Percentiles rank a stretch among this genome's conserved stretches.
These are phyloP conservation scores for Rallus crepitans DNA, from an alignment of 2,797 vertebrate genomes.

Conservation along the genomic window DNA sequence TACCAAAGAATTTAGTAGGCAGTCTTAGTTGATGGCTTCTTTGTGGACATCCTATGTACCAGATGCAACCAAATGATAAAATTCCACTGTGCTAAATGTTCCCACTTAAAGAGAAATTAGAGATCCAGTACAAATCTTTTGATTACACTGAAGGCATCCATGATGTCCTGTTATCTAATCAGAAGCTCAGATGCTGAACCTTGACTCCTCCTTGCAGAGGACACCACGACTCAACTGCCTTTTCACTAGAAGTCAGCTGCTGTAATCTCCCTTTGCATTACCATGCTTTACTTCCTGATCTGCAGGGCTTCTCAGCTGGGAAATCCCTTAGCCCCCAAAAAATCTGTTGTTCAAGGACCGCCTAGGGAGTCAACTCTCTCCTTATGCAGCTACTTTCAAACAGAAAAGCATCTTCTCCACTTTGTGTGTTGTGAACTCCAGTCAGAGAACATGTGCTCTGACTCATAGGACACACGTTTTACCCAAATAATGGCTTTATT, in stretches of 20 bases:
- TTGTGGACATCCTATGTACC: not conserved
- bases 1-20: not conserved
- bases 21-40: not conserved
- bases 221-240: not conserved
- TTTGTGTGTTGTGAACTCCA: not conserved
- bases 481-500: not conserved
- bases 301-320: not conserved
- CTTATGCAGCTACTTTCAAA: not conserved
- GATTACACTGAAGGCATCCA: not conserved
- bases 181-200: not conserved
- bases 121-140: not conserved
- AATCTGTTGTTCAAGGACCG: not conserved
- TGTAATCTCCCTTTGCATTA: not conserved
- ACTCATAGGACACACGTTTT: not conserved
- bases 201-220: not conserved
- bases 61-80: not conserved
- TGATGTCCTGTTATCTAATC: not conserved
- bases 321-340: not conserved
- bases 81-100: not conserved
- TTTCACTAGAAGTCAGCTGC: not conserved
- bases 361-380: not conserved
- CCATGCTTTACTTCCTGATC: not conserved
- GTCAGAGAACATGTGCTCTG: not conserved
- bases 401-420: not conserved
- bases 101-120: not conserved